These are phyloP conservation scores for Ailurus styani DNA, from an alignment of 2,113 vertebrate species.

Conservation along the genomic window DNA sequence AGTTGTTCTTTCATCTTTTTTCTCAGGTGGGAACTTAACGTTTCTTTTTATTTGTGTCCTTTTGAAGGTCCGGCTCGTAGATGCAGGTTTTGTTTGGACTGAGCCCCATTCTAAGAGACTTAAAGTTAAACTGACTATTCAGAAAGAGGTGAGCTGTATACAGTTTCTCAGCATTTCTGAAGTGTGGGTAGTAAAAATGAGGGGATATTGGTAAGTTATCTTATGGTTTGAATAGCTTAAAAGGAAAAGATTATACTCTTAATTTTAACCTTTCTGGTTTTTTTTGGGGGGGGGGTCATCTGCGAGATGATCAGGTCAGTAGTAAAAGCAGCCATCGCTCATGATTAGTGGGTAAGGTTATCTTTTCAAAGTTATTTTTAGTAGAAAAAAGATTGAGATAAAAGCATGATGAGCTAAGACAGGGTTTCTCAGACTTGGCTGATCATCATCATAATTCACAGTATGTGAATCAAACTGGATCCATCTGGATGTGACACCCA, in stretches of 20 bases:
- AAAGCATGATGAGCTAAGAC: not conserved
- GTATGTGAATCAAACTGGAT: not conserved
- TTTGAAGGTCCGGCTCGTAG: constrained; percentile 92
- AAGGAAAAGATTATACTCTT: not conserved
- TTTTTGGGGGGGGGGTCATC: not conserved
- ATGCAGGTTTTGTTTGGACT: constrained; percentile 97
- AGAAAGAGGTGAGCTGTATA: constrained; percentile 91
- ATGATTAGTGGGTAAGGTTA: not conserved
- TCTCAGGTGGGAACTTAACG: not conserved
- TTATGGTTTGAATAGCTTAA: not conserved
- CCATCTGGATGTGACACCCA: not conserved
- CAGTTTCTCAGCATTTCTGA: not conserved
- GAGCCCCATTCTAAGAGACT: constrained; percentile 98
- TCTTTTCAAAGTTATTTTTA: not conserved
- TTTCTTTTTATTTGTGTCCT: constrained; percentile 29
- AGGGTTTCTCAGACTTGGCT: not conserved
- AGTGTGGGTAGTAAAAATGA: not conserved
- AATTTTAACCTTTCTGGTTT: not conserved
- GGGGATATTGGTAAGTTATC: not conserved
- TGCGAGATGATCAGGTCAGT: not conserved
- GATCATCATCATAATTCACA: not conserved
- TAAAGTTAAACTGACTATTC: constrained; percentile 95
- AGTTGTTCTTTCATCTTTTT: not conserved
- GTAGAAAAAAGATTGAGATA: not conserved
- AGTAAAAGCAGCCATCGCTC: not conserved